These are phyloP conservation scores for Actinostola sp. DNA, from an alignment of 92 coral and sea anemone genomes.

Conservation along the genomic window DNA sequence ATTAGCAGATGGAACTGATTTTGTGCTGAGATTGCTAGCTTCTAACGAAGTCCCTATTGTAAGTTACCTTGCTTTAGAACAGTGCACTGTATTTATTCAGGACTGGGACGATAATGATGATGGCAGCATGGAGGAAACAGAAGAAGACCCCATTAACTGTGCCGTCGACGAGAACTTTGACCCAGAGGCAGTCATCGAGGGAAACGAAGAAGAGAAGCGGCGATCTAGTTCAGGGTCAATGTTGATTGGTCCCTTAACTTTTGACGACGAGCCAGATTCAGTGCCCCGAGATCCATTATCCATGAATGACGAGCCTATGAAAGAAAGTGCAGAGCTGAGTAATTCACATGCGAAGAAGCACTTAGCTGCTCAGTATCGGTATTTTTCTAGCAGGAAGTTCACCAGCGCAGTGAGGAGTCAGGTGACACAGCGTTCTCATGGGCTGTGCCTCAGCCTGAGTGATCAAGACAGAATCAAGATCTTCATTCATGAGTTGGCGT, in stretches of 20 bases:
- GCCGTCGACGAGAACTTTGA: slow-evolving; percentile 97
- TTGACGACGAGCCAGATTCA: slow-evolving; percentile 78
- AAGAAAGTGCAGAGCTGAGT: slow-evolving; percentile 39
- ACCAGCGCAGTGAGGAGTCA: slow-evolving; percentile 79
- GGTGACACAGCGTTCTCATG: slow-evolving; percentile 70
- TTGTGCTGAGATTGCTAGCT: too few relatives aligned
- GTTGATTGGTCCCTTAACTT: slow-evolving; percentile 90
- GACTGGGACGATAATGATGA: slow-evolving; percentile 81
- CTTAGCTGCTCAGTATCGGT: slow-evolving; percentile 79
- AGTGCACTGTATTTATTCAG: slow-evolving; percentile 20
- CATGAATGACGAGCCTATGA: slow-evolving; percentile 16
- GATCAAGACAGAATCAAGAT: slow-evolving; percentile 98
- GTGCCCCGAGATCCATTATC: slow-evolving; percentile 41
- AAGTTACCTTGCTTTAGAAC: too few relatives aligned
- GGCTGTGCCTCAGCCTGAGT: slow-evolving; percentile 89
- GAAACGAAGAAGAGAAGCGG: slow-evolving; percentile 51
- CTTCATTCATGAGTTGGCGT: slow-evolving; percentile 94
- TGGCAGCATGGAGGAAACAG: slow-evolving; percentile 54
- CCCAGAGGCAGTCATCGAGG: slow-evolving; percentile 81
- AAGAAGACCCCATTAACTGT: slow-evolving; percentile 88
- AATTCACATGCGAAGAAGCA: slow-evolving; percentile 63
- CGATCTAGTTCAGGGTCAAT: slow-evolving; percentile 81
- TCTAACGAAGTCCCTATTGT: too few relatives aligned
- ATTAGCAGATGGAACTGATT: too few relatives aligned
- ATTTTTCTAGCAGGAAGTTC: slow-evolving; percentile 88